Evolutionary conservation across 1,140 invertebrate species (phyloP), one percentile per base, ranked within the genome.

Genomic region (Scylla paramamosain): DNA sequence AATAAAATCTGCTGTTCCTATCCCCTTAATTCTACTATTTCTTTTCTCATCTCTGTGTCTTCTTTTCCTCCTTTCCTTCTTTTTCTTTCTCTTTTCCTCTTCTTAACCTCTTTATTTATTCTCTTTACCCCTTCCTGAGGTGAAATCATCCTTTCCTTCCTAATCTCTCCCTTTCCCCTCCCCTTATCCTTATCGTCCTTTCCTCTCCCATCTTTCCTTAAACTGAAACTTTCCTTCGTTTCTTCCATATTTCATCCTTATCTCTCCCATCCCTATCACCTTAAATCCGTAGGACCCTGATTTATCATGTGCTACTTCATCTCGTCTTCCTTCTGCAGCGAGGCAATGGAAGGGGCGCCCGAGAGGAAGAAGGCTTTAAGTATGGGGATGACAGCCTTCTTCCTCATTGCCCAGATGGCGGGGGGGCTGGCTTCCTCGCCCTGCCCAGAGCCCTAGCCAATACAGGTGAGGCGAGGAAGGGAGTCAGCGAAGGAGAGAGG

Each of bases 381-480:
- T 25, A 16, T 46, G 16, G 29, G 14, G 12, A 32, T 92, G 67
- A 84, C 91, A 20, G n/a, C 29, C 6, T 83, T 92, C 32, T 92
- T 92, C 91, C 67, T 92, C 59, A 39, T 92, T 20, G 91, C 91
- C 6, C 91, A 92, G 67, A 92, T 92, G 91, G 91, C 91, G 4
- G 91, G 4, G 91, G 91, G 67, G 91, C 91, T 14, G 91, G 91
- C 10, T 92, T 92, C 67, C 39, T 93, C 28, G 92, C 92, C 8
- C 82, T 93, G 20, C 92, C 77, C 25, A 83, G 52, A 25, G 77
- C 32, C 0, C 82, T 93, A 10, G 77, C 77, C 8, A 77, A 93
- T n/a, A 83, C 28, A 29, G 92, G 77, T 93, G n/a, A 14, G 89
- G 52, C 10, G 10, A 59, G 12, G 52, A 1, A 20, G 48, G 48